These are phyloP conservation scores for Pseudocheirus occidentalis DNA, from an alignment of 2,797 vertebrate genomes.

Conservation along the genomic window DNA sequence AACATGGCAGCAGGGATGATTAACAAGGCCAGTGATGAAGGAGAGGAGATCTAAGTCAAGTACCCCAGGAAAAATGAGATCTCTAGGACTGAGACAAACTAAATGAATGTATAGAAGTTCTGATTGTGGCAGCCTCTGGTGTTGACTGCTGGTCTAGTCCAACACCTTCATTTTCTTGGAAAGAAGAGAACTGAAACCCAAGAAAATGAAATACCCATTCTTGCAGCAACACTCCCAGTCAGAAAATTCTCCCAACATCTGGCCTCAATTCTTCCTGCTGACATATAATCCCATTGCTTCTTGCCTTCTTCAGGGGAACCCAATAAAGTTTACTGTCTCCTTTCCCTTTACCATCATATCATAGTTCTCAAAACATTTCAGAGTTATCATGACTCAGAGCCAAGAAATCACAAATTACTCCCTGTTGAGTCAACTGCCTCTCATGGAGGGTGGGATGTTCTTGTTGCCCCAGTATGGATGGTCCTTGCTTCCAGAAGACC, in stretches of 20 bases:
- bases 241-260: slow-evolving; percentile 35
- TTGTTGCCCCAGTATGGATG: no score
- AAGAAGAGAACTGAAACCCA: neutral
- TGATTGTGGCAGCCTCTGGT: neutral
- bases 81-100: neutral
- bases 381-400: neutral
- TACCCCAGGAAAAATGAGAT: neutral
- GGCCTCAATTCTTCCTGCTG: slow-evolving; percentile 54
- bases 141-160: neutral
- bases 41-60: neutral
- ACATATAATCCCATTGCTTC: neutral
- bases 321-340: neutral
- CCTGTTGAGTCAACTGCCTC: neutral
- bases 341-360: neutral
- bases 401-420: neutral
- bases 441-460: neutral
- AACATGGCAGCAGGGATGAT: neutral
- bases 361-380: neutral
- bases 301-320: neutral
- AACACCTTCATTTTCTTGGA: neutral
- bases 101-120: neutral
- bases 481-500: neutral
- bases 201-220: neutral
- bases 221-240: slow-evolving; percentile 44
- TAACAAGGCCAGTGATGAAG: neutral